Conservation (phyloP, 2,888 invertebrate genomes). For the Alviniconcha strummeri region DNA sequence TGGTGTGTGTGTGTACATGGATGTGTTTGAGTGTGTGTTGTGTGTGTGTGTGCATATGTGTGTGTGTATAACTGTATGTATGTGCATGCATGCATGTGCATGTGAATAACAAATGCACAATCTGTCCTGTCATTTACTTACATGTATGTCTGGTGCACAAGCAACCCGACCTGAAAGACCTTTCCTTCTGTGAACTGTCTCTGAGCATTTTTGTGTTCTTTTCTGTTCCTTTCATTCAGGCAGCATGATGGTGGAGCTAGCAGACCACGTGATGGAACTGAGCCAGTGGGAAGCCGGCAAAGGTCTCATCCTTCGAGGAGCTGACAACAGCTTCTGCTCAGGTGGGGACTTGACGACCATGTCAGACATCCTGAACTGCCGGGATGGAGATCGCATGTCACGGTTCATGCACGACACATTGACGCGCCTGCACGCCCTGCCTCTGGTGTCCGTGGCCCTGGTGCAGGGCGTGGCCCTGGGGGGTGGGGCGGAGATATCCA, state of each 20-base stretch:
- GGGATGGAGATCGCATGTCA: constrained; percentile 73
- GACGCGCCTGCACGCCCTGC: constrained; percentile 72
- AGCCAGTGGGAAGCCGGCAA: constrained; percentile 74
- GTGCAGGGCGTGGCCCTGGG: constrained; percentile 76
- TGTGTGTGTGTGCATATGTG: background rate
- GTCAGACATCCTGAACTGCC: constrained; percentile 60
- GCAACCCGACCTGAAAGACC: no score
- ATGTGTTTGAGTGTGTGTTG: no score
- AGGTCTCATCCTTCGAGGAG: constrained; percentile 75
- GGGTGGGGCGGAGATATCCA: constrained; percentile 77
- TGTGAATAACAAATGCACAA: background rate
- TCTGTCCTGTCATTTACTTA: no score
- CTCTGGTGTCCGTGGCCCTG: constrained; percentile 75
- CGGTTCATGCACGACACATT: constrained; percentile 75
- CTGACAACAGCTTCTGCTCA: constrained; percentile 76
- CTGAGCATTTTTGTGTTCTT: no score
- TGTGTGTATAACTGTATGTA: background rate
- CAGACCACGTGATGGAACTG: constrained; percentile 72
- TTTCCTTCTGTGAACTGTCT: no score
- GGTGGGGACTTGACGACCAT: constrained; percentile 76
- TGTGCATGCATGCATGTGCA: background rate
- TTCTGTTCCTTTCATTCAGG: constrained; percentile 67
- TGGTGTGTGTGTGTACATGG: no score
- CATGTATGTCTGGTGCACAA: no score
- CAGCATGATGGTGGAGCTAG: constrained; percentile 77